These are phyloP conservation scores for Crossaster papposus DNA, from an alignment of 53 echinoderm and acorn worm species.

Conservation along the genomic window DNA sequence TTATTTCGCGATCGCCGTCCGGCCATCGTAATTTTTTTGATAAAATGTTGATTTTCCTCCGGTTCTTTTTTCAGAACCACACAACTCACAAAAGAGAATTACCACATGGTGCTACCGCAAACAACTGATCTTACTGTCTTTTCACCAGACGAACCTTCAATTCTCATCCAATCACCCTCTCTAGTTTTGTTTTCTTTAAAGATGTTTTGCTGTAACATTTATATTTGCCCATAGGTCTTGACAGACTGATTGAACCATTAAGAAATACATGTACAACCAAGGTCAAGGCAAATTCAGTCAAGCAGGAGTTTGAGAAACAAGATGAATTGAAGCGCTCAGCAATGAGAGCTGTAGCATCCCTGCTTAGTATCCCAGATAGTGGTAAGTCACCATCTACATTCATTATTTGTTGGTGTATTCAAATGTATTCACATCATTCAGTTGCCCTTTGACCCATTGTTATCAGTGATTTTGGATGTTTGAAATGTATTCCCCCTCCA, in stretches of 20 bases:
- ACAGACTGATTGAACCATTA: slow-evolving; percentile 93
- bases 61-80: no score
- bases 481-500: no score
- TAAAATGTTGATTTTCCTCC: no score
- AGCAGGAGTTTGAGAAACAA: slow-evolving; percentile 99
- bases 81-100: no score
- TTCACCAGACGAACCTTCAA: no score
- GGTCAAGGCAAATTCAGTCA: slow-evolving; percentile 98
- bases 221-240: slow-evolving; percentile 63
- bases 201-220: neutral
- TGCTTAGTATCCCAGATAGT: slow-evolving; percentile 91
- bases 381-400: slow-evolving; percentile 64
- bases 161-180: no score
- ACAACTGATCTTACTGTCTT: no score
- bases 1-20: no score
- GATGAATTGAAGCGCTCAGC: slow-evolving; percentile 98
- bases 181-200: no score
- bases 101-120: no score
- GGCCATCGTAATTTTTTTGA: no score
- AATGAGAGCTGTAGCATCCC: slow-evolving; percentile 95
- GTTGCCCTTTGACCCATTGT: neutral
- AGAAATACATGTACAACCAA: slow-evolving; percentile 96
- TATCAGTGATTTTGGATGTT: neutral
- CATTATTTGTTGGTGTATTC: neutral
- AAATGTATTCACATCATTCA: neutral